phyloP scores from a whole-genome alignment of 2,797 vertebrate species.

The Aulostomus chinensis region DNA sequence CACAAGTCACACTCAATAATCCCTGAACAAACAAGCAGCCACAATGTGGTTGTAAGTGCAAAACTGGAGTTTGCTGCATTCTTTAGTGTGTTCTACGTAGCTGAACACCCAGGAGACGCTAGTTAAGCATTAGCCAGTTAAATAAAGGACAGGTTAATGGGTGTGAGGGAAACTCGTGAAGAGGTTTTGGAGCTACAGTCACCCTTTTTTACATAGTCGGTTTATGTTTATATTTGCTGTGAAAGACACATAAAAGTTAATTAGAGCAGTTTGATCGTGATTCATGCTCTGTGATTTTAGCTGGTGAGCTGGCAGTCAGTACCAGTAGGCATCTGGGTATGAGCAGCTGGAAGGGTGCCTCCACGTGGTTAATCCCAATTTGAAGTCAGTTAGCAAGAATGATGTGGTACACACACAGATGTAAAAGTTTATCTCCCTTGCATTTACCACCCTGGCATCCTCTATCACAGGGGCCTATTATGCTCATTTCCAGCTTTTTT shows the following conservation, averaged over 20 bases:
- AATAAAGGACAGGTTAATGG: conserved; percentile 11
- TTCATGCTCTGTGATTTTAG: conserved; percentile 16
- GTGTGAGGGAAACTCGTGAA: not conserved
- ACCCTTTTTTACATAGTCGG: conserved; percentile 5
- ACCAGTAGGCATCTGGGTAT: conserved; percentile 20
- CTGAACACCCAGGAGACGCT: conserved; percentile 9
- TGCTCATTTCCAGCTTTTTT: too few species aligned
- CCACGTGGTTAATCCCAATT: conserved; percentile 41
- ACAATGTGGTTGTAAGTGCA: conserved; percentile 44
- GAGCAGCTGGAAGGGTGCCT: too few species aligned
- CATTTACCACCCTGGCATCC: conserved; percentile 49
- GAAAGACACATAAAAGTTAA: conserved; percentile 22
- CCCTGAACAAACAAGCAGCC: conserved; percentile 48
- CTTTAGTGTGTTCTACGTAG: conserved; percentile 31
- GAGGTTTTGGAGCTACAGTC: too few species aligned
- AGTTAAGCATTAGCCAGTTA: conserved; percentile 33
- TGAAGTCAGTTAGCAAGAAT: conserved; percentile 42
- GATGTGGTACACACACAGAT: conserved; percentile 34
- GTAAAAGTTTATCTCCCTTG: conserved; percentile 31
- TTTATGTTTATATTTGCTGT: conserved; percentile 7
- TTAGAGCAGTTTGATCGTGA: conserved; percentile 3
- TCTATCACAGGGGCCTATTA: too few species aligned
- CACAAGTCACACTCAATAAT: conserved; percentile 55
- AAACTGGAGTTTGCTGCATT: conserved; percentile 35
- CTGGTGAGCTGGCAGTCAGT: conserved; percentile 31